These are phyloP conservation scores for Pseudococcus longispinus DNA, from an alignment of 2,888 invertebrate species.

Conservation along the genomic window DNA sequence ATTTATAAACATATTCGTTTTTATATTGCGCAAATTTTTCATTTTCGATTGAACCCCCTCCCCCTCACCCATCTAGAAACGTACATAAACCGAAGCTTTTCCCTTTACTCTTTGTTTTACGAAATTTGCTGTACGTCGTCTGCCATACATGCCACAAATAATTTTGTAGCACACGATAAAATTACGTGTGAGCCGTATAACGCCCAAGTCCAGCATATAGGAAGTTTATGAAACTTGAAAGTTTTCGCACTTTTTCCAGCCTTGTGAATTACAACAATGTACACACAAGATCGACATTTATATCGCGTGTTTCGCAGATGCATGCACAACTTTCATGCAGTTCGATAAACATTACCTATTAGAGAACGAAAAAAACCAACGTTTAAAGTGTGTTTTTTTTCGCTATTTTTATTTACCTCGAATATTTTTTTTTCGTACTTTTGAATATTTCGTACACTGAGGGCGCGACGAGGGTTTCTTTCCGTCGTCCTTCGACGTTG, in stretches of 20 bases:
- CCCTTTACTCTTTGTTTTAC: too few relatives aligned
- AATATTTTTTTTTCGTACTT: not conserved
- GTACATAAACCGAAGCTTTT: too few relatives aligned
- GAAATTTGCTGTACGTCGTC: not conserved
- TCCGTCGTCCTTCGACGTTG: not conserved
- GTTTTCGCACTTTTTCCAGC: not conserved
- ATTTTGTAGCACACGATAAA: not conserved
- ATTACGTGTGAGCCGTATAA: not conserved
- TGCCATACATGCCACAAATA: too few relatives aligned
- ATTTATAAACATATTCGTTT: not conserved
- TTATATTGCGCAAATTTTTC: constrained; percentile 24
- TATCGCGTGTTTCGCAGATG: not conserved
- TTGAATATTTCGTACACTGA: not conserved
- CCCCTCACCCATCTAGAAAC: not conserved
- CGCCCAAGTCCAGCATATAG: not conserved
- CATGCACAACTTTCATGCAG: not conserved
- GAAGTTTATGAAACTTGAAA: not conserved
- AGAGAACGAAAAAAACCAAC: not conserved
- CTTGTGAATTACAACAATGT: not conserved
- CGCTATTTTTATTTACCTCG: not conserved
- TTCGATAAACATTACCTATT: not conserved
- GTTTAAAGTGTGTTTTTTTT: not conserved
- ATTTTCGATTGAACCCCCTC: not conserved
- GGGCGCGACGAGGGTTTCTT: not conserved
- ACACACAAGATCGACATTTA: not conserved